Evolutionary conservation across 2,888 invertebrate species (phyloP).

Genomic region (Terebella lapidaria): DNA sequence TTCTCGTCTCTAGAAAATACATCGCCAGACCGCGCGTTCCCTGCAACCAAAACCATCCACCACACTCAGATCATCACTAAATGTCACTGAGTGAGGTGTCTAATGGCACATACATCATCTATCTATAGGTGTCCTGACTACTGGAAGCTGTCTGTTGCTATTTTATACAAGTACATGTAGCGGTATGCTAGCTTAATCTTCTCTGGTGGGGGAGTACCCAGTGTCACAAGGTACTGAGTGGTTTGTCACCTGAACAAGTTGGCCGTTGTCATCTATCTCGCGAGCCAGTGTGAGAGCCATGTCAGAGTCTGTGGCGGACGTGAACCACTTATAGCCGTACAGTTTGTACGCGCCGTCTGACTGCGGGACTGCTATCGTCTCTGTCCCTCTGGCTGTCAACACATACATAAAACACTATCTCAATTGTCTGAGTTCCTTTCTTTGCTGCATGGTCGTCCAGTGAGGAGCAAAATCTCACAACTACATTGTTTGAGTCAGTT

Average conservation of each 20-base stretch:
- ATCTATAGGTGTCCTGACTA: no score
- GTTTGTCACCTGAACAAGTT: no score
- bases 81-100: no score
- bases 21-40: constrained; percentile 56
- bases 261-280: constrained; percentile 51
- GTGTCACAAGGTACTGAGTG: not conserved
- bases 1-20: constrained; percentile 56
- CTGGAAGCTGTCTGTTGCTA: no score
- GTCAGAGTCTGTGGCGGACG: constrained; percentile 60
- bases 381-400: constrained; percentile 54
- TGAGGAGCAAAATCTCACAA: no score
- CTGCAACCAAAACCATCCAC: constrained; percentile 37
- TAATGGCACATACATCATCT: no score
- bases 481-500: no score
- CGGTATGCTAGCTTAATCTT: no score
- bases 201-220: not conserved
- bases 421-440: not conserved
- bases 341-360: constrained; percentile 52
- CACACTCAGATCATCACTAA: no score
- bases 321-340: constrained; percentile 62
- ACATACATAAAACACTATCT: no score
- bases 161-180: no score
- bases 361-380: constrained; percentile 55
- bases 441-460: not conserved
- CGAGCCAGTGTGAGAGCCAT: constrained; percentile 59